Conservation (phyloP, 2,113 vertebrate genomes). For the Calonectris borealis region DNA sequence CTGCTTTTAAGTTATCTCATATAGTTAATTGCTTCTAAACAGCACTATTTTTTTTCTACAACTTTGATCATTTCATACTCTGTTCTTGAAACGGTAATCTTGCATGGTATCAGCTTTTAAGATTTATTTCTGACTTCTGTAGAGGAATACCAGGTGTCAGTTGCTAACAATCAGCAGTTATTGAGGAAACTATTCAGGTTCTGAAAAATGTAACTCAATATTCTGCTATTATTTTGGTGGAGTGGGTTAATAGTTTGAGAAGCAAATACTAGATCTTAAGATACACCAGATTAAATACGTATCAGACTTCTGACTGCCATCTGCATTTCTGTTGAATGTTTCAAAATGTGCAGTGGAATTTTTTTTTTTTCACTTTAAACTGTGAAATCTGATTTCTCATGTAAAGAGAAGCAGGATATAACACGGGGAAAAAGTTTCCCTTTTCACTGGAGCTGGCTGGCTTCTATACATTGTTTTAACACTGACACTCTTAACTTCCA, state of each 20-base stretch:
- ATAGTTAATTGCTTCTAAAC: not conserved
- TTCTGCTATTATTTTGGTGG: not conserved
- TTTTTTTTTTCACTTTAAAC: not conserved
- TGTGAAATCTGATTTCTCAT: not conserved
- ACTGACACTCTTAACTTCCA: not conserved
- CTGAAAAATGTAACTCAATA: not conserved
- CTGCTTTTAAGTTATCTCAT: not conserved
- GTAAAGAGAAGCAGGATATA: not conserved
- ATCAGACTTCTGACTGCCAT: not conserved
- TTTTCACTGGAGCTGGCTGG: not conserved
- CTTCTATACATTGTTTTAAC: not conserved
- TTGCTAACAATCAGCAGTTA: not conserved
- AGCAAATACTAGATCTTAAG: not conserved
- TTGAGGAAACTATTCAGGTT: not conserved
- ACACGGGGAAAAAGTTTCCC: accelerated
- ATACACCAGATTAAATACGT: not conserved
- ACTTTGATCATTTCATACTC: not conserved
- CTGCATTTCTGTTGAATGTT: not conserved
- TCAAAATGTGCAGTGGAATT: not conserved
- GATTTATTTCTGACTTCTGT: not conserved
- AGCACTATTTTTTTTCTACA: not conserved
- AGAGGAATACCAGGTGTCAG: not conserved
- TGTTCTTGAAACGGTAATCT: not conserved
- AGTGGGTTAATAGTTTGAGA: not conserved
- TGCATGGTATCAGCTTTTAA: not conserved